Conservation (phyloP, 2,888 invertebrate genomes). For the Ametastegia equiseti region DNA sequence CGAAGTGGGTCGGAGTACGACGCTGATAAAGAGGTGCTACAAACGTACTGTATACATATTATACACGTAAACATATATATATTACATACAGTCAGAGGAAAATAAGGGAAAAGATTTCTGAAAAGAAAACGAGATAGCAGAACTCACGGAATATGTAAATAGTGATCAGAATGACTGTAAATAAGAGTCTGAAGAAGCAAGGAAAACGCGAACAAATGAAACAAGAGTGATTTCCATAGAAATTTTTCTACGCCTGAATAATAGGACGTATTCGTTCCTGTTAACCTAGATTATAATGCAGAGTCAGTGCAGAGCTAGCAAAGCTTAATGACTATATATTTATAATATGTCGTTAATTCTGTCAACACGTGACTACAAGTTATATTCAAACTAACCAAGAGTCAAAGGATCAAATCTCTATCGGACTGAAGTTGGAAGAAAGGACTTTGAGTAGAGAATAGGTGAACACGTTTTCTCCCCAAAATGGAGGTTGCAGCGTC, state of each 20-base stretch:
- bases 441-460: conserved; percentile 43
- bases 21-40: neutral
- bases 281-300: neutral
- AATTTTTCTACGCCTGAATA: neutral
- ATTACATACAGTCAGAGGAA: neutral
- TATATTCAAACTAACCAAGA: neutral
- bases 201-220: neutral
- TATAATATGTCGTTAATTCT: conserved; percentile 2
- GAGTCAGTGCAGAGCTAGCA: neutral
- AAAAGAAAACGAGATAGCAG: conserved; percentile 23
- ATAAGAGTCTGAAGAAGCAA: neutral
- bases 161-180: conserved; percentile 18
- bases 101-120: conserved; percentile 25
- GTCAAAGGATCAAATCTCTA: neutral
- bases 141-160: conserved; percentile 23
- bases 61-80: too few relatives aligned
- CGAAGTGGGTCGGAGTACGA: neutral
- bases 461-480: conserved; percentile 27
- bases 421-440: neutral
- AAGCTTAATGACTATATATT: neutral
- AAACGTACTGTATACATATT: too few relatives aligned
- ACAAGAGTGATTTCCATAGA: neutral
- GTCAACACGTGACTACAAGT: neutral
- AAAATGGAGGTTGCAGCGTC: conserved; percentile 81
- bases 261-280: neutral